Percentiles rank a stretch among this genome's conserved stretches.
phyloP scores from a whole-genome alignment of 2,888 invertebrate species.

The Andrena dorsata region DNA sequence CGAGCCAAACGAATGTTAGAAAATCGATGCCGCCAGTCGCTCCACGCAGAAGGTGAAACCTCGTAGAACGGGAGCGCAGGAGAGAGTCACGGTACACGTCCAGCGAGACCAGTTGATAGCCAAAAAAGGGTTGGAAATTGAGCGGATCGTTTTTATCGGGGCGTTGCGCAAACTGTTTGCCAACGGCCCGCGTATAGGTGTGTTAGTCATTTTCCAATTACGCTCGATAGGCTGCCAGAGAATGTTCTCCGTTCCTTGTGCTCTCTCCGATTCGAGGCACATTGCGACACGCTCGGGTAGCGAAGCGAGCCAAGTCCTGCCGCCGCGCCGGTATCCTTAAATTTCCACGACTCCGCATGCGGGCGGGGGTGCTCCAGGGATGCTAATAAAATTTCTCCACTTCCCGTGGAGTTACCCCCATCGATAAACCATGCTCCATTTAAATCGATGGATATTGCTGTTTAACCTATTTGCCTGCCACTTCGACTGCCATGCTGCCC shows the following conservation, averaged over 20 bases:
- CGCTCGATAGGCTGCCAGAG: constrained; percentile 37
- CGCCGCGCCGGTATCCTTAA: constrained; percentile 38
- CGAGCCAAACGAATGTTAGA: constrained; percentile 17
- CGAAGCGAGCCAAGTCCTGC: constrained; percentile 51
- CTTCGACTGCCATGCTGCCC: neutral
- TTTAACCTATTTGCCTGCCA: neutral
- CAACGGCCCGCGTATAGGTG: constrained; percentile 23
- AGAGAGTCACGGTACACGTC: constrained; percentile 10
- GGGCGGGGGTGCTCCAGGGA: constrained; percentile 26
- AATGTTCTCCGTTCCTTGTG: constrained; percentile 5
- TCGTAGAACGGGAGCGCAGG: constrained; percentile 26
- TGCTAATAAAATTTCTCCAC: constrained; percentile 12
- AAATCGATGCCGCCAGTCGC: constrained; percentile 14
- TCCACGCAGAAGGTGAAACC: constrained; percentile 47
- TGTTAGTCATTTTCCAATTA: constrained; percentile 58
- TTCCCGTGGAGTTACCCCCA: constrained; percentile 19
- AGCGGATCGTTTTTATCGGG: constrained; percentile 43
- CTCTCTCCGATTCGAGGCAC: constrained; percentile 15
- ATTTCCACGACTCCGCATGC: constrained; percentile 45
- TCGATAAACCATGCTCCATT: constrained; percentile 11
- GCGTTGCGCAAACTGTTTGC: constrained; percentile 51
- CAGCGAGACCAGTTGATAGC: constrained; percentile 53
- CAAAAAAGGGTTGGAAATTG: constrained; percentile 63
- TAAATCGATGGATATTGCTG: constrained; percentile 3
- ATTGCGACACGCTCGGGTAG: constrained; percentile 32